phyloP scores from a whole-genome alignment of 2,113 vertebrate species.

The Myrmecobius fasciatus region DNA sequence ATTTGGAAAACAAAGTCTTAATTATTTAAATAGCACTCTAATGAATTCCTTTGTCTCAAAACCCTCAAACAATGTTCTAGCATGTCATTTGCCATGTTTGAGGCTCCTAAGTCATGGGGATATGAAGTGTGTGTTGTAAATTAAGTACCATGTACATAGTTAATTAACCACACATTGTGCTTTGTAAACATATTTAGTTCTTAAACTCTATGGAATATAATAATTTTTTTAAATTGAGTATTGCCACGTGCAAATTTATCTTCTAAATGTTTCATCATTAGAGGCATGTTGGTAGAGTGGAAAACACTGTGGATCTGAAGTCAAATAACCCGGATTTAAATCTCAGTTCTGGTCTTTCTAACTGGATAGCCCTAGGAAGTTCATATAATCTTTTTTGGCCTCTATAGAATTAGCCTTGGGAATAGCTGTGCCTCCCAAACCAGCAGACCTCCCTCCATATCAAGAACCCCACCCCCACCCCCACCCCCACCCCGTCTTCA shows the following conservation, averaged over 20 bases:
- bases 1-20: constrained; percentile 37
- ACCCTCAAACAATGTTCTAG: not conserved
- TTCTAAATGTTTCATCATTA: not conserved
- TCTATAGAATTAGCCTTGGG: not conserved
- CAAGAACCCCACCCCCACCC: too few species aligned
- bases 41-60: constrained; percentile 28
- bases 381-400: not conserved
- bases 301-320: not conserved
- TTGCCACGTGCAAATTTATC: not conserved
- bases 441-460: not conserved
- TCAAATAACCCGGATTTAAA: not conserved
- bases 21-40: constrained; percentile 26
- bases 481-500: not conserved
- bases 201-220: not conserved
- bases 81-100: constrained; percentile 31
- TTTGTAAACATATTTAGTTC: constrained; percentile 31
- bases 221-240: constrained; percentile 27
- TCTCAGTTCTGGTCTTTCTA: not conserved
- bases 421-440: not conserved
- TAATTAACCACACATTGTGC: constrained; percentile 10
- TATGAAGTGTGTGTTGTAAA: constrained; percentile 38
- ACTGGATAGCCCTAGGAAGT: not conserved
- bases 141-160: constrained; percentile 31
- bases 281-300: not conserved
- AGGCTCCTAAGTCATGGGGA: constrained; percentile 27